Evolutionary conservation across 2,888 invertebrate genomes (phyloP).

Genomic region (Cancer borealis): DNA sequence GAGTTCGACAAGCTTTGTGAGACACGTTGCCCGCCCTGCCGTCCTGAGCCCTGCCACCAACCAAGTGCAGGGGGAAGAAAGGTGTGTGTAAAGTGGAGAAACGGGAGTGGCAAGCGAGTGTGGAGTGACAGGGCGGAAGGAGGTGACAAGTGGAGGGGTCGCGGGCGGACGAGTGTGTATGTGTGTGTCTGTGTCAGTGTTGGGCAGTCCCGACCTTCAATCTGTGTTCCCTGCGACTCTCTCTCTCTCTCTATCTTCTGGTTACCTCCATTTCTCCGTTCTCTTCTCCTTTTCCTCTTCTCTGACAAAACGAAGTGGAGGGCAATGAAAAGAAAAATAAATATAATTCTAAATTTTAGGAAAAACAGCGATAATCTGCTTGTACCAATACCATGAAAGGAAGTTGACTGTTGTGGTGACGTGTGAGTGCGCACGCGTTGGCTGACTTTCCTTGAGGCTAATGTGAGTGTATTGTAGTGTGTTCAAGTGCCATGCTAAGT

Average conservation of each 20-base stretch:
- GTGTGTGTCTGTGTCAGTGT: background rate
- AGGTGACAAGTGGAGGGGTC: background rate
- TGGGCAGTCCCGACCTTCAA: background rate
- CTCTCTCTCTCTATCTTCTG: background rate
- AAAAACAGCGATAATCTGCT: too few relatives aligned
- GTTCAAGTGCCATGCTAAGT: background rate
- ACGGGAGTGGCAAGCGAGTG: slow-evolving; percentile 10
- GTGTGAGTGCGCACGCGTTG: background rate
- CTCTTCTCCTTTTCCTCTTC: background rate
- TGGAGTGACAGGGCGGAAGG: background rate
- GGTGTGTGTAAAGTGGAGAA: background rate
- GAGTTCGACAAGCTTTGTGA: background rate
- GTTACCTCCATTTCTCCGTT: background rate
- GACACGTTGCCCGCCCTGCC: background rate
- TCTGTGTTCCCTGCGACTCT: background rate
- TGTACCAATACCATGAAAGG: background rate
- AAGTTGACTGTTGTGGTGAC: background rate
- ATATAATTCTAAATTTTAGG: background rate
- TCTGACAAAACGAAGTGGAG: background rate
- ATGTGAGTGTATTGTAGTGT: background rate
- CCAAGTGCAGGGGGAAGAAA: background rate
- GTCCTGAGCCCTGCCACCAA: background rate
- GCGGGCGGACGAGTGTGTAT: background rate
- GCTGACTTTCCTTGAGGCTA: background rate
- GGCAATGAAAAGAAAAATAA: background rate